Base-by-base conservation (phyloP, 2,888 invertebrate species). In the Synergus gifuensis region DNA sequence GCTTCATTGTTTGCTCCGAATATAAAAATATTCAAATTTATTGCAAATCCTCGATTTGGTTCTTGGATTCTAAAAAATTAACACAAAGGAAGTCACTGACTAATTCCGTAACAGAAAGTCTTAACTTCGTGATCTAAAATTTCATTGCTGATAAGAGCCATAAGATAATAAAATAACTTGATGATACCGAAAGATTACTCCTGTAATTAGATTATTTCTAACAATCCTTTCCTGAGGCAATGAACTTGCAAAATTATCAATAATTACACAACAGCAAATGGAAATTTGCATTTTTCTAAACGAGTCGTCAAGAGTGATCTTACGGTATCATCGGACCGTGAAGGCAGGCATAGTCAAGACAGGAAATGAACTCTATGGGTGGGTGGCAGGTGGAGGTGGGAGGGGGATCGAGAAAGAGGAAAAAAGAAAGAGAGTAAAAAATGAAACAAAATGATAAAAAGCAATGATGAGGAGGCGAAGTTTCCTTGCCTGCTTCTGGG, bases 211-310 rank as follows among this genome's bases (percentile, higher is more conserved):
- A 49, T 4, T 7, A 49, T 16, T 16, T 16, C 4, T 18, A 66
- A 44, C 11, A 28, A 28, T 28, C 1, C 4, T 18, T 4, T 44
- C 5, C 42, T 42, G 11, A 3, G n/a, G 12, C 66, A 44, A 9
- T 66, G 66, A 66, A 66, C 66, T 66, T 66, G 66, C 11, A 66
- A 66, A 66, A 66, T 8, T n/a, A 11, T 11, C 42, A 66, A 44
- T 66, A 66, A 42, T 58, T 58, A 11, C 58, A 58, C 18, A 66
- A 18, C 42, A 18, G 44, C 4, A 66, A 66, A 42, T 66, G 18
- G 18, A 42, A 66, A 44, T 66, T 66, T 12, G n/a, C 22, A 66
- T 66, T 42, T 44, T 64, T 66, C 44, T 18, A 12, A 66, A 66
- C 66, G 18, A 12, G 42, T 44, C 66, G 40, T 42, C 66, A n/a